Conservation (phyloP, 2,888 invertebrate species). For the Holacanthella duospinosa region DNA sequence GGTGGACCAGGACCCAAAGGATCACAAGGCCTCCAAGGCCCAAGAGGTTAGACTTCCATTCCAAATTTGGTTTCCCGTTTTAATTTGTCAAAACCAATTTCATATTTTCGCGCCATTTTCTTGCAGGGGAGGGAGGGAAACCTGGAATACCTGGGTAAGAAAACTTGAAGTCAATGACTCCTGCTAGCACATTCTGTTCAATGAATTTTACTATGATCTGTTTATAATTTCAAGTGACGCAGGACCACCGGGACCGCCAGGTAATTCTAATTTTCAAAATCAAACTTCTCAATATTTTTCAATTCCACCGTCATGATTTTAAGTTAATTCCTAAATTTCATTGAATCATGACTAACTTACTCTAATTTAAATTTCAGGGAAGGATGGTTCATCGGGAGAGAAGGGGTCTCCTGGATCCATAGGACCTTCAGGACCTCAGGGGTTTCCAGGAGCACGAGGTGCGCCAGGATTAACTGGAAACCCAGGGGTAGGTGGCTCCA, state of each 20-base stretch:
- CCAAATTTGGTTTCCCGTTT: too few species aligned
- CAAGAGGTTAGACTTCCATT: conserved; percentile 53
- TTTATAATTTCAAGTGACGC: conserved; percentile 45
- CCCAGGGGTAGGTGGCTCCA: conserved; percentile 60
- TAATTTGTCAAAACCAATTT: too few species aligned
- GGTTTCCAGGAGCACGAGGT: conserved; percentile 71
- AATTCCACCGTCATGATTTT: too few species aligned
- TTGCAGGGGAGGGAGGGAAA: conserved; percentile 59
- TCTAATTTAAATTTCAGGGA: too few species aligned
- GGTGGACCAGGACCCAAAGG: conserved; percentile 66
- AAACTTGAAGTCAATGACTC: not conserved
- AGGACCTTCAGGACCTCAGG: conserved; percentile 64
- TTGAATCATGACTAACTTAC: too few species aligned
- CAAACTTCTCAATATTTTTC: not conserved
- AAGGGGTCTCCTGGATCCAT: conserved; percentile 64
- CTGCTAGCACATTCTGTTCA: too few species aligned
- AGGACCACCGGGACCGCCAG: conserved; percentile 62
- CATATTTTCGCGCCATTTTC: not conserved
- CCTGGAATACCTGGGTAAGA: conserved; percentile 57
- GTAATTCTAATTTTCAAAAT: not conserved
- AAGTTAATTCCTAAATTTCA: too few species aligned
- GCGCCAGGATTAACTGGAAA: conserved; percentile 63
- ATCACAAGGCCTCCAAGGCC: conserved; percentile 68
- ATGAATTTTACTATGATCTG: too few species aligned
- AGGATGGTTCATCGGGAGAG: conserved; percentile 66